Percentiles rank a stretch among this genome's conserved stretches.
phyloP scores from a whole-genome alignment of 2,797 vertebrate species.

The Arnoldichthys spilopterus region DNA sequence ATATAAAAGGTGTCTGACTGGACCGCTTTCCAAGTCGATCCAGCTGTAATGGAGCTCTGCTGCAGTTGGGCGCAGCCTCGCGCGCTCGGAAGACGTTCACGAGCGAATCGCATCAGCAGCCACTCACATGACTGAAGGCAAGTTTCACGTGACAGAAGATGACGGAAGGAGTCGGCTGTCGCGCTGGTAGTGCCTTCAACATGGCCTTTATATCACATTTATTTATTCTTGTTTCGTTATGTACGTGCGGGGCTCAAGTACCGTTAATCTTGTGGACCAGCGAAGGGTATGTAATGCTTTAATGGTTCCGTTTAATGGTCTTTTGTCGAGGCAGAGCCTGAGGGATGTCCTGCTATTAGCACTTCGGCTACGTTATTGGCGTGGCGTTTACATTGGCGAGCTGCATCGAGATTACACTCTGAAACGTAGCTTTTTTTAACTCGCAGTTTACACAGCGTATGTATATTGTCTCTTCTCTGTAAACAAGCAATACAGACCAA shows the following conservation, averaged over 20 bases:
- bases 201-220: slow-evolving; percentile 59
- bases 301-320: neutral
- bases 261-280: slow-evolving; percentile 86
- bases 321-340: neutral
- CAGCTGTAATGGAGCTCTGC: neutral
- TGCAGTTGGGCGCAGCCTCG: neutral
- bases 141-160: slow-evolving; percentile 71
- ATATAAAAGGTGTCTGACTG: neutral
- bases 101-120: slow-evolving; percentile 37
- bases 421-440: neutral
- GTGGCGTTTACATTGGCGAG: neutral
- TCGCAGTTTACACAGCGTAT: too few relatives aligned
- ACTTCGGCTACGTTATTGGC: neutral
- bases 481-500: too few relatives aligned
- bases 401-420: neutral
- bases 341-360: neutral
- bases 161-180: slow-evolving; percentile 64
- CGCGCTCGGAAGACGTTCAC: neutral
- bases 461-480: too few relatives aligned
- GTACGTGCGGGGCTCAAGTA: slow-evolving; percentile 74
- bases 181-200: neutral
- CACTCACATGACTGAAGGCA: slow-evolving; percentile 44
- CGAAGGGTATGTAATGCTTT: slow-evolving; percentile 73
- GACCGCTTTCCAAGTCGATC: neutral
- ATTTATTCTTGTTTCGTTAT: slow-evolving; percentile 49